Conservation (phyloP, 2,113 vertebrate genomes). For the Pituophis catenifer region DNA sequence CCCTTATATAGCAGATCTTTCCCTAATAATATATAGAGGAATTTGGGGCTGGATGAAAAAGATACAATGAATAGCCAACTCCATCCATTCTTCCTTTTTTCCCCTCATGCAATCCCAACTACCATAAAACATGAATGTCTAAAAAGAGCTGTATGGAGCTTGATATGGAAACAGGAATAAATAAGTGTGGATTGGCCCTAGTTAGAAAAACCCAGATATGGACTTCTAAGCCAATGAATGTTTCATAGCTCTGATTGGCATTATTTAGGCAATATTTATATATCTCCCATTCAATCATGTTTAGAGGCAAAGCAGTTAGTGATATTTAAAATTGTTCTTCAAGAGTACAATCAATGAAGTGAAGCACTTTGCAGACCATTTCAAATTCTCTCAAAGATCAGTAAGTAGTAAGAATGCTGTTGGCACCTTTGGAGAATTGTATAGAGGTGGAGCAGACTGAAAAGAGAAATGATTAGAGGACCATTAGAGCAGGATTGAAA, state of each 20-base stretch:
- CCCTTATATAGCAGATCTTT: not conserved
- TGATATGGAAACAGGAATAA: not conserved
- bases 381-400: slow-evolving; percentile 1
- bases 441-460: not conserved
- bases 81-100: not conserved
- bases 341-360: not conserved
- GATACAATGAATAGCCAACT: not conserved
- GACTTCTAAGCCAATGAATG: not conserved
- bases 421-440: not conserved
- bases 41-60: not conserved
- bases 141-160: not conserved
- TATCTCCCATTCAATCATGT: not conserved
- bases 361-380: not conserved
- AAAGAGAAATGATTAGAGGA: slow-evolving; percentile 1
- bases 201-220: not conserved
- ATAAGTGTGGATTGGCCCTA: not conserved
- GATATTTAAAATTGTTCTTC: not conserved
- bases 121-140: not conserved
- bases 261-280: not conserved
- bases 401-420: not conserved
- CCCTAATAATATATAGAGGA: not conserved
- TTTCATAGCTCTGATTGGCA: not conserved
- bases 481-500: not conserved
- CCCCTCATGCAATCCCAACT: not conserved
- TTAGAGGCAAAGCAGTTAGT: not conserved